phyloP scores from a whole-genome alignment of 2,113 vertebrate species.

The Cricetomys ansorgei region DNA sequence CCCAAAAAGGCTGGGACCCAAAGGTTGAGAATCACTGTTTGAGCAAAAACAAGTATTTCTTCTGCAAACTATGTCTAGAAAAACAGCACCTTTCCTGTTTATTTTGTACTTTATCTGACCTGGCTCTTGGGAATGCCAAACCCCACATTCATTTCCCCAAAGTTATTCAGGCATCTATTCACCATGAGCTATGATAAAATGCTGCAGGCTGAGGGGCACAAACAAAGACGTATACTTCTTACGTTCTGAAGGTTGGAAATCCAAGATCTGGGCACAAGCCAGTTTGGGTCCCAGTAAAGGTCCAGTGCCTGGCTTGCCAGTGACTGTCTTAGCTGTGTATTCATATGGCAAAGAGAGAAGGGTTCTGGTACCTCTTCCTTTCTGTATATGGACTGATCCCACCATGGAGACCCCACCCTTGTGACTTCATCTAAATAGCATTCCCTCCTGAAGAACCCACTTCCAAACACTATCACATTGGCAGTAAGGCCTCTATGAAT shows the following conservation, averaged over 20 bases:
- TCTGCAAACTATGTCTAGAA: conserved; percentile 11
- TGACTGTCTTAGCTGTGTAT: background rate
- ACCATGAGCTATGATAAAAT: background rate
- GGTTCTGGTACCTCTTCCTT: background rate
- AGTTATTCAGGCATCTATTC: background rate
- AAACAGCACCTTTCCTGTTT: conserved; percentile 5
- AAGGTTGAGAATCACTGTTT: too few relatives aligned
- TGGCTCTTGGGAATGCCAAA: background rate
- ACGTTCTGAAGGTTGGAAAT: background rate
- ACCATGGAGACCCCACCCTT: background rate
- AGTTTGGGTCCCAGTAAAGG: background rate
- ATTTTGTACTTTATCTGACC: background rate
- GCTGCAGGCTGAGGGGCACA: too few relatives aligned
- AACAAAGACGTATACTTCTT: background rate
- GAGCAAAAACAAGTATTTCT: background rate
- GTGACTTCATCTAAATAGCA: background rate
- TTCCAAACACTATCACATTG: background rate
- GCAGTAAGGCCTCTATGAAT: background rate
- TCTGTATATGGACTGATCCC: background rate
- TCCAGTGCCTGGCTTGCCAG: background rate
- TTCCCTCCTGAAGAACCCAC: background rate
- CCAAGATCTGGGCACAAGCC: background rate
- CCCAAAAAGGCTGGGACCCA: too few relatives aligned
- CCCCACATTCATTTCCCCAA: background rate
- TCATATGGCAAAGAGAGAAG: background rate